Conservation (phyloP, 2,797 vertebrate genomes). For the Odontamblyopus lacepedii region DNA sequence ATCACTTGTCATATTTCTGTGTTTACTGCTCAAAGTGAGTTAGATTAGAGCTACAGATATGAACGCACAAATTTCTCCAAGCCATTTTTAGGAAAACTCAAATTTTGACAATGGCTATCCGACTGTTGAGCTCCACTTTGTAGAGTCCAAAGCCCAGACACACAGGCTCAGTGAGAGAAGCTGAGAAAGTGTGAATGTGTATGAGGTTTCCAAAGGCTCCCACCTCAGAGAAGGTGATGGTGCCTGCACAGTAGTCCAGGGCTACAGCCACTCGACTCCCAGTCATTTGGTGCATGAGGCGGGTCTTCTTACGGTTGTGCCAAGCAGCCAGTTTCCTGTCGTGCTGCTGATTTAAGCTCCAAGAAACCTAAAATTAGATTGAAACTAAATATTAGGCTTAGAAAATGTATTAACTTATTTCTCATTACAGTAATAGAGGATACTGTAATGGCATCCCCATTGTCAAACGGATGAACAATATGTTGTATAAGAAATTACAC, state of each 20-base stretch:
- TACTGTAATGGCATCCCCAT: too few species aligned
- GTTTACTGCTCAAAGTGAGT: slow-evolving; percentile 4
- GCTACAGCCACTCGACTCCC: slow-evolving; percentile 64
- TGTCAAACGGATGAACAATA: too few species aligned
- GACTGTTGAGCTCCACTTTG: slow-evolving; percentile 75
- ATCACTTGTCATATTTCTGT: not conserved
- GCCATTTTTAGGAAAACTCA: slow-evolving; percentile 23
- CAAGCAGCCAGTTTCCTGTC: slow-evolving; percentile 75
- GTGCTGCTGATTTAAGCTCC: slow-evolving; percentile 78
- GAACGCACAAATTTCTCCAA: not conserved
- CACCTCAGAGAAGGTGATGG: slow-evolving; percentile 75
- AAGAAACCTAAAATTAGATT: slow-evolving; percentile 62
- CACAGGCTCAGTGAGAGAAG: slow-evolving; percentile 69
- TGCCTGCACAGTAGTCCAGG: slow-evolving; percentile 71
- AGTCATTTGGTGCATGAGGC: slow-evolving; percentile 64
- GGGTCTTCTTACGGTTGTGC: slow-evolving; percentile 77
- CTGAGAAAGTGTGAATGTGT: slow-evolving; percentile 73
- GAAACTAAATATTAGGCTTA: not conserved
- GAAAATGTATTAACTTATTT: not conserved
- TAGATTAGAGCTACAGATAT: not conserved
- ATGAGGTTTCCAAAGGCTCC: slow-evolving; percentile 52
- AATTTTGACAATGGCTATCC: slow-evolving; percentile 61
- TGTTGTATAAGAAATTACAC: too few species aligned
- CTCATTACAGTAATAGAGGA: too few species aligned
- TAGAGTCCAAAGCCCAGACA: slow-evolving; percentile 78